These are phyloP conservation scores for Gopherus flavomarginatus DNA, from an alignment of 2,113 vertebrate species.

Conservation along the genomic window DNA sequence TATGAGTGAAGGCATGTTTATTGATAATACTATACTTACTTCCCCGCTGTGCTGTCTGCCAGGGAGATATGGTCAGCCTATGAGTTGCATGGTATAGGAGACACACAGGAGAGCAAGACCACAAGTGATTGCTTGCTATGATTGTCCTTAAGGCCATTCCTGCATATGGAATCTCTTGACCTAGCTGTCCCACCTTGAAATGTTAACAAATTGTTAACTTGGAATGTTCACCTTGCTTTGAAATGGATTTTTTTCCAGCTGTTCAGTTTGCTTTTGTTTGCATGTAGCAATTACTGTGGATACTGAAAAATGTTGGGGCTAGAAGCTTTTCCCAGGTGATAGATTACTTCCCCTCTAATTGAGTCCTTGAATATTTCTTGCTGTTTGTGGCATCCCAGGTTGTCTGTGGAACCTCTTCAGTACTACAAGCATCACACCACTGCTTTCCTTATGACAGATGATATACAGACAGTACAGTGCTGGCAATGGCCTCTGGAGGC, in stretches of 20 bases:
- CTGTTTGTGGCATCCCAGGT: background rate
- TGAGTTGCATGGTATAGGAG: background rate
- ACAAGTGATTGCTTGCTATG: background rate
- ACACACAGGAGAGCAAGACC: fast-evolving
- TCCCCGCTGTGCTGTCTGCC: background rate
- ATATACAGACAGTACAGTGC: background rate
- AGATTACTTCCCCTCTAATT: background rate
- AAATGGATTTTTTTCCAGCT: background rate
- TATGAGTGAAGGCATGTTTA: background rate
- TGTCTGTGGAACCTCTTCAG: background rate
- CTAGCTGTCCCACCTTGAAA: background rate
- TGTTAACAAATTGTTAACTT: background rate
- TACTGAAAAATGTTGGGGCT: background rate
- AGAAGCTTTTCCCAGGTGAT: background rate
- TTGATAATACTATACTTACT: background rate
- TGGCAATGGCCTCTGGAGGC: background rate
- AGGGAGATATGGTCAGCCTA: fast-evolving
- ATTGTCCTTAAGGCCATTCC: background rate
- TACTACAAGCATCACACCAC: background rate
- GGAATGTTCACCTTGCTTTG: background rate
- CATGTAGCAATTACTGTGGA: background rate
- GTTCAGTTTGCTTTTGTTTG: background rate
- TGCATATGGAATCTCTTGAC: background rate
- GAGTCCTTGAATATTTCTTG: background rate
- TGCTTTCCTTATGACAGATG: background rate